Evolutionary conservation across 2,797 vertebrate genomes (phyloP).

Genomic region (Neoniphon sammara): DNA sequence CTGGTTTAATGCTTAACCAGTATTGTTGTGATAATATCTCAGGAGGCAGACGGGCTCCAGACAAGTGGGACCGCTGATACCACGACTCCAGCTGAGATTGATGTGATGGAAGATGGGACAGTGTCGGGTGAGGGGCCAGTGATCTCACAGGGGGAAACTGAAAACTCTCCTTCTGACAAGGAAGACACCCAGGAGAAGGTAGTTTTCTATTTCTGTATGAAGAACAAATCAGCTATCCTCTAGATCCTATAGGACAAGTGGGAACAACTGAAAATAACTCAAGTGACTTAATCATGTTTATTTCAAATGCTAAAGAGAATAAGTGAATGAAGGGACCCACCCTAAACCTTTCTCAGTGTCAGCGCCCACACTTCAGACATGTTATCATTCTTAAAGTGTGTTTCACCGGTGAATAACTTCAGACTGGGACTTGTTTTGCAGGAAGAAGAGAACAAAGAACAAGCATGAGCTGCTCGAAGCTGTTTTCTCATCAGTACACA

Average conservation of each 20-base stretch:
- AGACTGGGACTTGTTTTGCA: constrained; percentile 47
- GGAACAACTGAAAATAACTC: neutral
- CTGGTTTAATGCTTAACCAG: constrained; percentile 36
- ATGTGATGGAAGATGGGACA: constrained; percentile 27
- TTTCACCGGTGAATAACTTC: neutral
- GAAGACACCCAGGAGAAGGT: constrained; percentile 36
- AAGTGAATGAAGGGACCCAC: neutral
- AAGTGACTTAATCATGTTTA: neutral
- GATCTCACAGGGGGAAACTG: constrained; percentile 3
- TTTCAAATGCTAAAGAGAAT: neutral
- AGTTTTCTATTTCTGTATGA: neutral
- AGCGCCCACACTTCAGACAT: neutral
- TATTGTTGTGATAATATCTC: constrained; percentile 12
- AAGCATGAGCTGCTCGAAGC: neutral
- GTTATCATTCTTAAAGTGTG: neutral
- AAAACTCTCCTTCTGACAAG: neutral
- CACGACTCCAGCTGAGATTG: constrained; percentile 21
- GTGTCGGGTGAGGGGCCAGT: neutral
- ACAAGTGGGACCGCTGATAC: constrained; percentile 21
- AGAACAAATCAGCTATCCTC: neutral
- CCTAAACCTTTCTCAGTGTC: neutral
- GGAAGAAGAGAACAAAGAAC: constrained; percentile 49
- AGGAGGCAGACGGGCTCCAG: constrained; percentile 51
- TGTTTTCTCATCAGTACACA: neutral
- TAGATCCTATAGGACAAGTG: neutral